A percentile compares a stretch with the other conserved stretches of the same genome.
phyloP scores from a whole-genome alignment of 2,113 vertebrate genomes.

The Ptilonorhynchus violaceus region DNA sequence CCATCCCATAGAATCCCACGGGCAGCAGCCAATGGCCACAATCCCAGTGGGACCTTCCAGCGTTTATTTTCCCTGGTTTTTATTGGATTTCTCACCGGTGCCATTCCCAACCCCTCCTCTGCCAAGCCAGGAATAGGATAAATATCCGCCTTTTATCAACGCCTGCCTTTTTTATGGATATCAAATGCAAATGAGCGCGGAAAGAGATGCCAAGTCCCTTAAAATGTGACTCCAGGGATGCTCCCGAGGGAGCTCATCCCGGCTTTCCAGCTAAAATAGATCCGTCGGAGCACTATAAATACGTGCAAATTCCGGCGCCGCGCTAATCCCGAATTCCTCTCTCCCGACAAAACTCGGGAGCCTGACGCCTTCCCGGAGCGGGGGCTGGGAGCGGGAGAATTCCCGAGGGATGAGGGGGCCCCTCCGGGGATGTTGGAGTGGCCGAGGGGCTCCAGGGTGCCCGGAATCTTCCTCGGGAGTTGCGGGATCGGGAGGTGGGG shows the following conservation, averaged over 20 bases:
- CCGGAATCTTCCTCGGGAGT: fast-evolving
- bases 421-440: not conserved
- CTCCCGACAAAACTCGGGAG: not conserved
- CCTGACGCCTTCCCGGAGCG: not conserved
- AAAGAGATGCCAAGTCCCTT: not conserved
- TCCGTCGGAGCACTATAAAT: constrained; percentile 12
- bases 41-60: fast-evolving
- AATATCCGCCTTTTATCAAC: not conserved
- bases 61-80: not conserved
- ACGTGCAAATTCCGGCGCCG: not conserved
- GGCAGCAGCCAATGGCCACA: not conserved
- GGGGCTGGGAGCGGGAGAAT: not conserved
- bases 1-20: not conserved
- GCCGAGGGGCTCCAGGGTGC: not conserved
- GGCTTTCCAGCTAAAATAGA: constrained; percentile 21
- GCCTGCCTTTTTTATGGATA: not conserved
- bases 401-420: not conserved
- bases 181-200: constrained; percentile 17
- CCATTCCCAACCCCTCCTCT: not conserved
- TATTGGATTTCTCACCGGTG: not conserved
- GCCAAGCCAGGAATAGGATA: not conserved
- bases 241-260: constrained; percentile 4
- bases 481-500: not conserved
- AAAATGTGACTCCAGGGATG: constrained; percentile 8
- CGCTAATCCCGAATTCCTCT: not conserved